phyloP scores from a whole-genome alignment of 2,888 invertebrate species.

The Branchipolynoe longqiensis region DNA sequence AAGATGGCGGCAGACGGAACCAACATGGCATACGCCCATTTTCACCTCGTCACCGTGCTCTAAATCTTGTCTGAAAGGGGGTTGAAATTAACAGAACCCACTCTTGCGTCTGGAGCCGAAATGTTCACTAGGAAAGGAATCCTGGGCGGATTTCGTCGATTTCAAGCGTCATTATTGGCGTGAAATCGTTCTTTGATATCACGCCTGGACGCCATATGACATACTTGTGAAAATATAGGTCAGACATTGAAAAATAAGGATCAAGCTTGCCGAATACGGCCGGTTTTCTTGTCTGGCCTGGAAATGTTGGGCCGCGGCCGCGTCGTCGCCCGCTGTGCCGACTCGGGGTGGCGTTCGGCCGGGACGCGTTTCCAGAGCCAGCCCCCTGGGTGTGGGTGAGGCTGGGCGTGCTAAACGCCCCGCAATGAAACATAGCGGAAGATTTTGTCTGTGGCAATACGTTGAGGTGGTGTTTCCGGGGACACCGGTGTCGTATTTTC shows the following conservation, averaged over 20 bases:
- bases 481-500: too few species aligned
- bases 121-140: too few species aligned
- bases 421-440: too few species aligned
- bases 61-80: background rate
- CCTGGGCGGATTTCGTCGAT: too few species aligned
- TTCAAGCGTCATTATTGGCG: too few species aligned
- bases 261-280: conserved; percentile 2
- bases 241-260: conserved; percentile 48
- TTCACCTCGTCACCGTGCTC: conserved; percentile 24
- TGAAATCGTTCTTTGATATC: background rate
- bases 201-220: background rate
- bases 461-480: too few species aligned
- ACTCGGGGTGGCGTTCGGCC: too few species aligned
- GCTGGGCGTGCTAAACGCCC: too few species aligned
- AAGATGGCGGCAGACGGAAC: conserved; percentile 50
- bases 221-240: conserved; percentile 42
- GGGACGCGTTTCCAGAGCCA: too few species aligned
- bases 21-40: conserved; percentile 54
- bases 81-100: background rate
- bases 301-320: background rate
- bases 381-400: too few species aligned
- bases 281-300: background rate
- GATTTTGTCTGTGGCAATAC: too few species aligned
- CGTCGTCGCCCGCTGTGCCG: background rate
- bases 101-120: too few species aligned